A percentile compares a stretch with the other conserved stretches of the same genome.
Evolutionary conservation across 2,797 vertebrate species (phyloP).

Genomic region (Alauda arvensis): DNA sequence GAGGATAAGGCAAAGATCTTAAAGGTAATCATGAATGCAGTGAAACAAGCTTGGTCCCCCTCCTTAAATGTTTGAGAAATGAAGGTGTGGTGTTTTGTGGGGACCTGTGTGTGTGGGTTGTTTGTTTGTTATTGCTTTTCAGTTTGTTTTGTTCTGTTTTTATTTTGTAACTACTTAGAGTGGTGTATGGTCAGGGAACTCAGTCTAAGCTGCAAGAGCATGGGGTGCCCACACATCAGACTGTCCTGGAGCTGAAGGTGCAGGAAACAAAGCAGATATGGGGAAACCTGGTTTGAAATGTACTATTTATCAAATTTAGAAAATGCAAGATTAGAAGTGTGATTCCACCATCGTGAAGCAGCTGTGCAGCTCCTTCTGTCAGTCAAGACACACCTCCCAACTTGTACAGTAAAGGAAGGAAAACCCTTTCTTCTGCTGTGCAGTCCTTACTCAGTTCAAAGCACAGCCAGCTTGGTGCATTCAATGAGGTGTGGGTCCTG

Average conservation of each 20-base stretch:
- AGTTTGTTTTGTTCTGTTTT: not conserved
- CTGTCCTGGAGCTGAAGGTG: not conserved
- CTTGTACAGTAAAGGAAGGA: not conserved
- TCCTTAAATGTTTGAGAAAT: not conserved
- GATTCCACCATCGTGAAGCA: not conserved
- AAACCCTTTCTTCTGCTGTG: not conserved
- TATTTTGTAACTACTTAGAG: not conserved
- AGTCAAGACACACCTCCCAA: not conserved
- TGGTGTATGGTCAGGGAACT: not conserved
- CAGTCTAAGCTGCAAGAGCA: not conserved
- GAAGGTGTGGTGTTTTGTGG: not conserved
- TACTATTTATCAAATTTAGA: not conserved
- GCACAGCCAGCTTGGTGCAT: not conserved
- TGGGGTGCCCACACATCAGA: not conserved
- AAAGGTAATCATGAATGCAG: not conserved
- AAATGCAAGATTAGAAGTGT: not conserved
- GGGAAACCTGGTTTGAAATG: not conserved
- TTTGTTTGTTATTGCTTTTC: not conserved
- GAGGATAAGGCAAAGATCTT: not conserved
- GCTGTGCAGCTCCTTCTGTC: not conserved
- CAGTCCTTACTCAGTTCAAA: not conserved
- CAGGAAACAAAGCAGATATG: not conserved
- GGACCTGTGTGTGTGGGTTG: not conserved
- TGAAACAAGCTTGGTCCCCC: not conserved
- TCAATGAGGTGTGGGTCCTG: not conserved